These are phyloP conservation scores for Drosophila fungiperda DNA, from an alignment of 2,888 invertebrate species.

Conservation along the genomic window DNA sequence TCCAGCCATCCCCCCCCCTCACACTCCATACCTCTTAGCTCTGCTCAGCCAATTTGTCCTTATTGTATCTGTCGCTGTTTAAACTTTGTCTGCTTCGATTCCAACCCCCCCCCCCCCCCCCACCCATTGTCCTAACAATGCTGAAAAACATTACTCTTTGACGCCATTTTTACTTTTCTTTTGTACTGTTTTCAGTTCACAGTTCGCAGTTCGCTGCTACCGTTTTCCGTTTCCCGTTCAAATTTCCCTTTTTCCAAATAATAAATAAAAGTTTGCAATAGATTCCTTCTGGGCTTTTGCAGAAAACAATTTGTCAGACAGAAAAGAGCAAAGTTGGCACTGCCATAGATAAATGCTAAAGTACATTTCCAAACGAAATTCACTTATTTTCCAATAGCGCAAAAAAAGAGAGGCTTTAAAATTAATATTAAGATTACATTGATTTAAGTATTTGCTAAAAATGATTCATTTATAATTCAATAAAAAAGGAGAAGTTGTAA, in stretches of 20 bases:
- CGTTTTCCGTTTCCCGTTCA: conserved; percentile 6
- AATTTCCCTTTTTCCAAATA: conserved; percentile 6
- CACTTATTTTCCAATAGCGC: background rate
- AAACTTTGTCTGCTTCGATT: conserved; percentile 57
- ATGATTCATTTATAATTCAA: background rate
- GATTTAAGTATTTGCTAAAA: background rate
- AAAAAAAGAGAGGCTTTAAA: background rate
- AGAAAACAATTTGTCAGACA: conserved; percentile 68
- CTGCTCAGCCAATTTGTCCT: conserved; percentile 2
- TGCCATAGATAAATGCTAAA: conserved; percentile 23
- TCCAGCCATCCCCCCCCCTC: background rate
- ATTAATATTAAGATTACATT: background rate
- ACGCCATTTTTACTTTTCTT: conserved; percentile 17
- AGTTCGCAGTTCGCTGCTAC: background rate
- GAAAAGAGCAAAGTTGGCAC: conserved; percentile 49
- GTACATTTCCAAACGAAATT: conserved; percentile 2
- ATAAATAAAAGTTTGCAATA: conserved; percentile 35
- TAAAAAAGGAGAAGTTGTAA: background rate
- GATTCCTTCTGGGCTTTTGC: conserved; percentile 34
- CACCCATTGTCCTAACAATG: conserved; percentile 29
- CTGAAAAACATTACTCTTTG: conserved; percentile 38
- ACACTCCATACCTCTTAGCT: background rate
- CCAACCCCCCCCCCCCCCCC: conserved; percentile 4
- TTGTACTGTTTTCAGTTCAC: background rate
- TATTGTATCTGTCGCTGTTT: conserved; percentile 54